Percentiles rank a stretch among this genome's conserved stretches.
phyloP scores from a whole-genome alignment of 2,113 vertebrate species.

The Serinus canaria region DNA sequence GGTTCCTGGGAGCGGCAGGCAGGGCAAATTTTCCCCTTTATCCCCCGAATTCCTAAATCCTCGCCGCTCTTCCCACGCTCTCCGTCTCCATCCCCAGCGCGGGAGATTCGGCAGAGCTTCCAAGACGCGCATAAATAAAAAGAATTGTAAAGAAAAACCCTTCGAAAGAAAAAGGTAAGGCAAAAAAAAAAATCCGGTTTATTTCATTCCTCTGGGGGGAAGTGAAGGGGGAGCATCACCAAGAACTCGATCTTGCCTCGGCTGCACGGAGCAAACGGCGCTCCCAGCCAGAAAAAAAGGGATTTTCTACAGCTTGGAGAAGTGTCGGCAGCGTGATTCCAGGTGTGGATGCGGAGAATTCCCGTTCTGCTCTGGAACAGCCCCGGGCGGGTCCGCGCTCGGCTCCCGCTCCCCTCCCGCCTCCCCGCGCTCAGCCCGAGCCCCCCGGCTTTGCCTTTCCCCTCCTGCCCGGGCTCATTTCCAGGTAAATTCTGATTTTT shows the following conservation, averaged over 20 bases:
- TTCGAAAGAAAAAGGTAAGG: neutral
- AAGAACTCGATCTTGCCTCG: neutral
- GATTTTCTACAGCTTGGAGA: neutral
- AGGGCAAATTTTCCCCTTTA: neutral
- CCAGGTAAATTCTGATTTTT: neutral
- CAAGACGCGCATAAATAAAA: rapidly evolving
- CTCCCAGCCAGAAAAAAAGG: neutral
- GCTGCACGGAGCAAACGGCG: neutral
- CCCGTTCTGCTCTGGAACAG: neutral
- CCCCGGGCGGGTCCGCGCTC: neutral
- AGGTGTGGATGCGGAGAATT: neutral
- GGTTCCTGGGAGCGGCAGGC: neutral
- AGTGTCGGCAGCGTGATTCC: neutral
- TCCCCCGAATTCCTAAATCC: neutral
- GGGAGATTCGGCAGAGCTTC: neutral
- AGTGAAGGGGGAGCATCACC: neutral
- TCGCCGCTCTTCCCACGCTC: neutral
- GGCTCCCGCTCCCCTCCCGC: neutral
- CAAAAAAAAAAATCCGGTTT: rapidly evolving
- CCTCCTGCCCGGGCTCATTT: neutral
- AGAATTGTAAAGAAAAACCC: neutral
- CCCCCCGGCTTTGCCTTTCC: neutral
- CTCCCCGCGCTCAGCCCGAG: neutral
- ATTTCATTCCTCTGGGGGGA: neutral
- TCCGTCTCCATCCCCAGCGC: neutral